phyloP scores from a whole-genome alignment of 2,113 vertebrate genomes.

The Recurvirostra avosetta region DNA sequence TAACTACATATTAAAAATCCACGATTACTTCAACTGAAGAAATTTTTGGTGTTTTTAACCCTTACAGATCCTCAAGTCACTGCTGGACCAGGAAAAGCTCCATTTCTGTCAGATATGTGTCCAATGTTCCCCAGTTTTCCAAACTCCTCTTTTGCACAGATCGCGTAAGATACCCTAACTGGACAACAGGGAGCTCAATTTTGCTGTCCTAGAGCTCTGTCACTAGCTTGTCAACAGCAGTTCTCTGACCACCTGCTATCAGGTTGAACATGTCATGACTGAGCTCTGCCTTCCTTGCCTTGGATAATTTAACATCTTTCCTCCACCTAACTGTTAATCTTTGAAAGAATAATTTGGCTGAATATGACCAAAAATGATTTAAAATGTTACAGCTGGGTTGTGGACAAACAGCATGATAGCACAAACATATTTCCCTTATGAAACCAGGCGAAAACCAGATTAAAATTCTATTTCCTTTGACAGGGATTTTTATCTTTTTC shows the following conservation, averaged over 20 bases:
- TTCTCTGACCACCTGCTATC: not conserved
- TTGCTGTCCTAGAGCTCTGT: not conserved
- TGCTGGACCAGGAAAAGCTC: not conserved
- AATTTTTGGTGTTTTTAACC: not conserved
- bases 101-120: not conserved
- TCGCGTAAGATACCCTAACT: not conserved
- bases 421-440: not conserved
- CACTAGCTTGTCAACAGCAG: not conserved
- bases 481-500: not conserved
- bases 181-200: not conserved
- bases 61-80: not conserved
- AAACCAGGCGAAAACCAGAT: not conserved
- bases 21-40: not conserved
- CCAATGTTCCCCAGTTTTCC: not conserved
- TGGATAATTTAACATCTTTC: not conserved
- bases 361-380: not conserved
- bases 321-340: not conserved
- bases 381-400: not conserved
- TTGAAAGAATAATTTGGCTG: not conserved
- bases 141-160: not conserved
- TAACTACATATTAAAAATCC: not conserved
- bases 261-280: not conserved
- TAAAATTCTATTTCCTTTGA: not conserved
- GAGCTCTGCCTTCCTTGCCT: not conserved
- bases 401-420: not conserved